Percentiles rank a stretch among this genome's conserved stretches.
Conservation (phyloP, 2,888 invertebrate species). For the Caenorhabditis macrosperma region DNA sequence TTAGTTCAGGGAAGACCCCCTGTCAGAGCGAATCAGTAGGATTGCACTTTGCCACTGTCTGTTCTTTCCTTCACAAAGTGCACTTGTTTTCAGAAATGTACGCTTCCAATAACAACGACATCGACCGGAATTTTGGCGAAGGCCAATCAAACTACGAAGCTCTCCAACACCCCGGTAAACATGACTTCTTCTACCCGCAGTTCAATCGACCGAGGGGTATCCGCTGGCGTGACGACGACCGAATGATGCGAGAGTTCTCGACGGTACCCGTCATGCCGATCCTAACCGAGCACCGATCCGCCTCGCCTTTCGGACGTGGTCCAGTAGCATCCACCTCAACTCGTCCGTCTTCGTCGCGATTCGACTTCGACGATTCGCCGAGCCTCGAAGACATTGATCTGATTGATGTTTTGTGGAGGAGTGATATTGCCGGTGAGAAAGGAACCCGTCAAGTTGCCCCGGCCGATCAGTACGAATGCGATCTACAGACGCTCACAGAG, state of each 20-base stretch:
- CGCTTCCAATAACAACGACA: not conserved
- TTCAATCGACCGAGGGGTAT: conserved; percentile 44
- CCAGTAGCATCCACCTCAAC: conserved; percentile 26
- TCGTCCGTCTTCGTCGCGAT: conserved; percentile 32
- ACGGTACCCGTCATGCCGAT: conserved; percentile 51
- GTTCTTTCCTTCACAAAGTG: no score
- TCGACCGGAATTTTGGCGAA: not conserved
- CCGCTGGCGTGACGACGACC: conserved; percentile 57
- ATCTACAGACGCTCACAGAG: conserved; percentile 75
- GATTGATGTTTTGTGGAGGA: conserved; percentile 79
- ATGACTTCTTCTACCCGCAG: conserved; percentile 2
- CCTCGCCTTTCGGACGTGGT: conserved; percentile 31
- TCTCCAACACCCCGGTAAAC: not conserved
- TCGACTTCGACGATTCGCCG: conserved; percentile 11
- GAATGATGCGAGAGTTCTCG: conserved; percentile 26
- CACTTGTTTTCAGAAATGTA: conserved; percentile 41
- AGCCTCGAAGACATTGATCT: conserved; percentile 76
- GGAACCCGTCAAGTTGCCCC: conserved; percentile 58
- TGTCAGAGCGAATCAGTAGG: not conserved
- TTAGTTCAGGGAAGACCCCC: not conserved
- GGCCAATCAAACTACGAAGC: conserved; percentile 5
- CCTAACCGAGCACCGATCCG: conserved; percentile 57
- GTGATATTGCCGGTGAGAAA: conserved; percentile 72
- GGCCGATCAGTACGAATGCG: conserved; percentile 73
- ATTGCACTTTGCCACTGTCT: not conserved